Evolutionary conservation across 2,113 vertebrate species (phyloP), one percentile per base, ranked within the genome.

Genomic region (Tachysurus fulvidraco): DNA sequence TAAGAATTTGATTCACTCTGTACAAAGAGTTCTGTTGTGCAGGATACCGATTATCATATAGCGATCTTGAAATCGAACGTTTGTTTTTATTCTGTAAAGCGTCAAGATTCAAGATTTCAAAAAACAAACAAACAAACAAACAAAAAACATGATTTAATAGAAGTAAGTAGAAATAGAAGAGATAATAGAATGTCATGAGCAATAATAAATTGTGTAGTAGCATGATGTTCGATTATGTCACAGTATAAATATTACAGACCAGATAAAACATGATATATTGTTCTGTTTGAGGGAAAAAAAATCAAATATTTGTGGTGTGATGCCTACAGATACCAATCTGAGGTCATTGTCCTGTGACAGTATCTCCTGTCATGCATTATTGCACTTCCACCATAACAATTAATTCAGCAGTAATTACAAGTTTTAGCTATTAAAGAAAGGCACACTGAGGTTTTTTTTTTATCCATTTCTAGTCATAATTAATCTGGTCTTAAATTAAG

Each of bases 1-100:
- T 21, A 50, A 85, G 78, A 28, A 60, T 76, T 79, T 52, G 52
- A 85, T 85, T 85, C 11, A 67, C 50, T 23, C 14, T 67, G n/a
- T 79, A 64, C 28, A 8, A 85, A 65, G 4, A 52, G 46, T 54
- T 30, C 44, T 28, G n/a, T 4, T 50, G 16, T 78, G 55, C 62
- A 62, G 46, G 83, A 62, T 83, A 3, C 23, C 73, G n/a, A 3
- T 52, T n/a, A 50, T 76, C 69, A 1, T 7, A 16, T 77, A 44
- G 5, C 4, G 12, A 13, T 25, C 60, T 65, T n/a, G 64, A 44
- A 52, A 65, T 28, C 6, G 16, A 52, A 13, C 5, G 11, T 50
- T 0, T 23, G 17, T 21, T 12, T 69, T 69, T 69, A 46, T 73
- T 44, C 44, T 76, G 23, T 50, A 76, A 50, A 50, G 36, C 36